A percentile compares a stretch with the other conserved stretches of the same genome.
Conservation (phyloP, 2,797 vertebrate species). For the Scarus forsteni region DNA sequence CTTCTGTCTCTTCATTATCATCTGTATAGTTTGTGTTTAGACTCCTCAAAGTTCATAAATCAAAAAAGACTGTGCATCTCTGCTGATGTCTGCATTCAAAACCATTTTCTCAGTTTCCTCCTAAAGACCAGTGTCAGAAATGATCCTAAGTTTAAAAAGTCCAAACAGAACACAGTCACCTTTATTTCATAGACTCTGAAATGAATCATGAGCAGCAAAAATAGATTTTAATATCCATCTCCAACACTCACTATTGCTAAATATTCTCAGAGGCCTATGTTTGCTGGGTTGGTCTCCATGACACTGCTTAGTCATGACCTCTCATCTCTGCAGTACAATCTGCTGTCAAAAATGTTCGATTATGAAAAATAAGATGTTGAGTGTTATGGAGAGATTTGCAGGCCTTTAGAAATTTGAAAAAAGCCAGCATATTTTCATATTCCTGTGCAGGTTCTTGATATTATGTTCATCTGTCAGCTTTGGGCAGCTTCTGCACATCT, state of each 20-base stretch:
- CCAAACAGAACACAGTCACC: not conserved
- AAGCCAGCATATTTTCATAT: too few species aligned
- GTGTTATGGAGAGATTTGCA: too few species aligned
- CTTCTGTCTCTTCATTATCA: too few species aligned
- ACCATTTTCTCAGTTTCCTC: not conserved
- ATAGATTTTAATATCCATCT: not conserved
- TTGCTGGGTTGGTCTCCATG: not conserved
- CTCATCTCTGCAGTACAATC: not conserved
- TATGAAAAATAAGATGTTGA: too few species aligned
- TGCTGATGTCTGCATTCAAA: not conserved
- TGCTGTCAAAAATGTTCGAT: too few species aligned
- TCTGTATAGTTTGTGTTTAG: not conserved
- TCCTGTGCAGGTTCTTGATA: too few species aligned
- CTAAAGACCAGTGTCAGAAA: not conserved
- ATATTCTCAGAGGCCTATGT: not conserved
- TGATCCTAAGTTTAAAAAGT: not conserved
- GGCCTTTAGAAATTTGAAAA: too few species aligned
- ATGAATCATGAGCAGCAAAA: constrained; percentile 1
- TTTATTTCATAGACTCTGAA: not conserved
- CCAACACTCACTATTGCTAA: not conserved
- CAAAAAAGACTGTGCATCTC: not conserved
- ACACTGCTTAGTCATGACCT: not conserved
- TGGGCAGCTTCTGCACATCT: too few species aligned
- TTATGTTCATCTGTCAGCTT: too few species aligned
- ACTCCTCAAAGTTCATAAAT: not conserved